phyloP scores from a whole-genome alignment of 2,113 vertebrate genomes.

The Centropristis striata region DNA sequence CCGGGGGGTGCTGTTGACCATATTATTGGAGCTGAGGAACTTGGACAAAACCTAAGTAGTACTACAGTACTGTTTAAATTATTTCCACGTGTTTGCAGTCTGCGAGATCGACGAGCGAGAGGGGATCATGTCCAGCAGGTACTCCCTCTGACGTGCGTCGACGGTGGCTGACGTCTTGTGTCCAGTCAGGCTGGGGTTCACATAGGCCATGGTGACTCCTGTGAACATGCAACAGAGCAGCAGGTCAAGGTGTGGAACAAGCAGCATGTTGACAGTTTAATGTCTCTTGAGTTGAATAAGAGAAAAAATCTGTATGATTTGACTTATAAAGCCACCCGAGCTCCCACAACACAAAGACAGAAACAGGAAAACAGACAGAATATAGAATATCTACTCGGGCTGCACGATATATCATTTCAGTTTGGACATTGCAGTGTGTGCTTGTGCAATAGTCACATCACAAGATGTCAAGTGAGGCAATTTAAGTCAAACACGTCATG shows the following conservation, averaged over 20 bases:
- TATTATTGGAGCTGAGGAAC: slow-evolving; percentile 53
- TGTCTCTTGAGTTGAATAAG: neutral
- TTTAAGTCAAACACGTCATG: no score
- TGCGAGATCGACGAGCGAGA: slow-evolving; percentile 96
- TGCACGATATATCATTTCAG: no score
- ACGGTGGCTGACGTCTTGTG: slow-evolving; percentile 90
- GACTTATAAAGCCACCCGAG: slow-evolving; percentile 37
- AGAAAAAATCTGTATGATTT: slow-evolving; percentile 4
- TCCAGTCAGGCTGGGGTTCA: slow-evolving; percentile 91
- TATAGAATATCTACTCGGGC: no score
- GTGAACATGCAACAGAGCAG: slow-evolving; percentile 43
- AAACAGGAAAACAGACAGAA: no score
- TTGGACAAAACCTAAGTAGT: slow-evolving; percentile 36
- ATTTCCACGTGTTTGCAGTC: slow-evolving; percentile 96
- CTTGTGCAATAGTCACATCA: no score
- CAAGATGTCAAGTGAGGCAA: no score
- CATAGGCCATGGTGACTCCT: slow-evolving; percentile 95
- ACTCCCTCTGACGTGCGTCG: slow-evolving; percentile 96
- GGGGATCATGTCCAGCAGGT: slow-evolving; percentile 98
- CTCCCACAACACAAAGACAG: slow-evolving; percentile 13
- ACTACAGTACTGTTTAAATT: slow-evolving; percentile 61
- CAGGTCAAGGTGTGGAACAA: slow-evolving; percentile 14
- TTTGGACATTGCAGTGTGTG: no score
- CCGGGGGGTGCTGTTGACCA: slow-evolving; percentile 66
- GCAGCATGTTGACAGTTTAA: neutral